Percentiles rank a stretch among this genome's conserved stretches.
Conservation (phyloP, 2,113 vertebrate genomes). For the Eudorcas thomsonii region DNA sequence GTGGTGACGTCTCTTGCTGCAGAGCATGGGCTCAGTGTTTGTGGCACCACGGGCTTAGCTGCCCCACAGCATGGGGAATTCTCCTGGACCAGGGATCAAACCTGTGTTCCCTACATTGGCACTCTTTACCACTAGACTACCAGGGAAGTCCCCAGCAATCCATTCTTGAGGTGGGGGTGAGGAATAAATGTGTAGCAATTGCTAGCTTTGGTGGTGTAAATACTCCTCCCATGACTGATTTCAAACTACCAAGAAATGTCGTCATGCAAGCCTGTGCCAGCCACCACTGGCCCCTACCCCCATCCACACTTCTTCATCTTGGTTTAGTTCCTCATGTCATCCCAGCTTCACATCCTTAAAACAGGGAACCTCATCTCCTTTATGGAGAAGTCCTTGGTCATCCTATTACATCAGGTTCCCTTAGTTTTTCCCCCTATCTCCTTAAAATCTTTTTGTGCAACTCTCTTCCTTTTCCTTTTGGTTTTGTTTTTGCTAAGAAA, state of each 20-base stretch:
- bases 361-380: neutral
- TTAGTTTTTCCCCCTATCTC: neutral
- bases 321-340: neutral
- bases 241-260: neutral
- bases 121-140: neutral
- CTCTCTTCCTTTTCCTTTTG: neutral
- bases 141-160: neutral
- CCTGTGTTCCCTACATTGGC: neutral
- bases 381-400: neutral
- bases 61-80: neutral
- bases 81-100: neutral
- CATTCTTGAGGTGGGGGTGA: neutral
- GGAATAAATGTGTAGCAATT: neutral
- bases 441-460: neutral
- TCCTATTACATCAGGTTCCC: neutral
- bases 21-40: neutral
- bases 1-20: neutral
- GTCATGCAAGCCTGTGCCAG: accelerated
- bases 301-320: neutral
- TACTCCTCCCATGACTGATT: neutral
- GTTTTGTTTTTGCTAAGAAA: neutral
- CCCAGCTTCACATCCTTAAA: accelerated
- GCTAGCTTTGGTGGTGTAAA: neutral
- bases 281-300: neutral
- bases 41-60: neutral